Evolutionary conservation across 2,113 vertebrate species (phyloP).

Genomic region (Eclectus roratus): DNA sequence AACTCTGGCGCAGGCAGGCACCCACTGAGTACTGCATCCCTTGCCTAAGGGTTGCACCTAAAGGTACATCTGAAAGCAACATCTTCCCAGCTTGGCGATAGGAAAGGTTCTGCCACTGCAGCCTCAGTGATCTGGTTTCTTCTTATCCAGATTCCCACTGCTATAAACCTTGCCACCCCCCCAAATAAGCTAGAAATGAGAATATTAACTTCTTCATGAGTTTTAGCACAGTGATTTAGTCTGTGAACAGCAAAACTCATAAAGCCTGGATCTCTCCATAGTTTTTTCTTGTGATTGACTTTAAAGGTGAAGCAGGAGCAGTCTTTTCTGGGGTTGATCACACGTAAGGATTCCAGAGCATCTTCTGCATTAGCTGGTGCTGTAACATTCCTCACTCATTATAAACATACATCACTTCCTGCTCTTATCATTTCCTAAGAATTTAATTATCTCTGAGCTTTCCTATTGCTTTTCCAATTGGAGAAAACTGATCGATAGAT

Average conservation of each 20-base stretch:
- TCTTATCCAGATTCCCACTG: background rate
- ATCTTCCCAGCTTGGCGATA: background rate
- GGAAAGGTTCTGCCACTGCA: background rate
- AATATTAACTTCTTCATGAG: background rate
- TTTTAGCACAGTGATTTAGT: background rate
- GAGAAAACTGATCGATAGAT: background rate
- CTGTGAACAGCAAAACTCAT: background rate
- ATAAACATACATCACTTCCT: background rate
- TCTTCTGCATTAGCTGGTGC: background rate
- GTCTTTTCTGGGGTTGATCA: background rate
- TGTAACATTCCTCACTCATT: background rate
- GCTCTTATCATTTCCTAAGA: background rate
- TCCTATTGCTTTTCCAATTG: background rate
- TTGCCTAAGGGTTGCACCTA: background rate
- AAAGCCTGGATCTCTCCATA: background rate
- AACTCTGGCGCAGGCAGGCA: background rate
- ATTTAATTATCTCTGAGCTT: background rate
- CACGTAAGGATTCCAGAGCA: background rate
- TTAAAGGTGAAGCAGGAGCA: background rate
- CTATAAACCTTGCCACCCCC: fast-evolving
- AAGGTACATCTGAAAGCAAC: background rate
- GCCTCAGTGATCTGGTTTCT: background rate
- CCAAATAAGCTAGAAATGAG: background rate
- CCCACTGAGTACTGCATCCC: background rate
- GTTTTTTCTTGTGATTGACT: background rate